Evolutionary conservation across 2,888 invertebrate species (phyloP).

Genomic region (Archips xylosteana): DNA sequence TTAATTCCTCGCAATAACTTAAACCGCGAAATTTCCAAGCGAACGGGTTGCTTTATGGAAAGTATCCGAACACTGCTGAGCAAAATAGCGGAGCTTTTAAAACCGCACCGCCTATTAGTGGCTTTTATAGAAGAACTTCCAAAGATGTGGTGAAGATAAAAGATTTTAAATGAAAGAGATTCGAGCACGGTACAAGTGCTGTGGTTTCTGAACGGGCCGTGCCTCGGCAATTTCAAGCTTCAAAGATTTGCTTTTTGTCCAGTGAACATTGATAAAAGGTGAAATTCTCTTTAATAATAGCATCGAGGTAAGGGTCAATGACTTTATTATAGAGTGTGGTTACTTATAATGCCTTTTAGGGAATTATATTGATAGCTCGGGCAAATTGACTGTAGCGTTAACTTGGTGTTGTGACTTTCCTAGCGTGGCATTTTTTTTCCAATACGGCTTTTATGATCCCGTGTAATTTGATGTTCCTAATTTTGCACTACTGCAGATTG

Average conservation of each 20-base stretch:
- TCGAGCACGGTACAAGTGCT: slow-evolving; percentile 49
- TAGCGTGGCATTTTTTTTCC: neutral
- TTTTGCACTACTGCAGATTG: neutral
- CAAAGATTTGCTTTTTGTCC: slow-evolving; percentile 45
- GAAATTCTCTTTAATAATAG: slow-evolving; percentile 42
- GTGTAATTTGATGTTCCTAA: neutral
- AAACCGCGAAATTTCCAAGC: slow-evolving; percentile 43
- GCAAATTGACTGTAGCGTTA: slow-evolving; percentile 24
- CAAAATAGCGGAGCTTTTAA: slow-evolving; percentile 60
- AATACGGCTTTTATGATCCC: slow-evolving; percentile 3
- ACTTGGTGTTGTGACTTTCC: slow-evolving; percentile 12
- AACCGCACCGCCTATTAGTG: slow-evolving; percentile 76
- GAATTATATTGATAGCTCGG: slow-evolving; percentile 40
- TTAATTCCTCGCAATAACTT: neutral
- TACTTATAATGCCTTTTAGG: slow-evolving; percentile 38
- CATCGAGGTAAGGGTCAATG: slow-evolving; percentile 34
- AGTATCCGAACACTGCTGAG: slow-evolving; percentile 34
- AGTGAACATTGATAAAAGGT: slow-evolving; percentile 45
- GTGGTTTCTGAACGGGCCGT: slow-evolving; percentile 54
- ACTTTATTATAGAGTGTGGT: slow-evolving; percentile 40
- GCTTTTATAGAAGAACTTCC: slow-evolving; percentile 64
- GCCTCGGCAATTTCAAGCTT: slow-evolving; percentile 44
- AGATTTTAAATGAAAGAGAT: slow-evolving; percentile 66
- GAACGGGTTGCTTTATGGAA: slow-evolving; percentile 29
- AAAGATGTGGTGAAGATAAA: slow-evolving; percentile 67